Conservation (phyloP, 2,113 vertebrate genomes). For the Notothenia rossii region DNA sequence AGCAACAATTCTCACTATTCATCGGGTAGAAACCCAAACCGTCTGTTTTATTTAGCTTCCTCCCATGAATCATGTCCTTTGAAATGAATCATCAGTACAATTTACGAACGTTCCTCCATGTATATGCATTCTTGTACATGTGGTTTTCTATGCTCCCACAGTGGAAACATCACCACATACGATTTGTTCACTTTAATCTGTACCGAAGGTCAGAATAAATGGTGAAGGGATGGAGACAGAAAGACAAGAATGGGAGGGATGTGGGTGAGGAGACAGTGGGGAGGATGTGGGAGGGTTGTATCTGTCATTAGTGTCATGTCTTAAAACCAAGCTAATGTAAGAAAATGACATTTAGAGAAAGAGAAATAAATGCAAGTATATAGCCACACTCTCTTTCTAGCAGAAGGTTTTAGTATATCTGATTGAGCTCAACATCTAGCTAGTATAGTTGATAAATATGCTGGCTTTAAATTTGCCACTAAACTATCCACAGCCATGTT, state of each 20-base stretch:
- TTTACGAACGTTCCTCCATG: constrained; percentile 31
- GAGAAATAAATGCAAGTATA: not conserved
- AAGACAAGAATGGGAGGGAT: constrained; percentile 1
- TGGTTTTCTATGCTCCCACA: constrained; percentile 24
- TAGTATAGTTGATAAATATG: not conserved
- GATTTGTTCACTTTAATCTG: constrained; percentile 22
- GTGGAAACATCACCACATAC: constrained; percentile 43
- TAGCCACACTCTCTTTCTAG: too few species aligned
- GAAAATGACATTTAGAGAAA: not conserved
- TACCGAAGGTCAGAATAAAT: constrained; percentile 17
- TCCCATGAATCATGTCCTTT: constrained; percentile 46
- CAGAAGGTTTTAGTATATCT: not conserved
- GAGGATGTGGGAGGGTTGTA: constrained; percentile 18
- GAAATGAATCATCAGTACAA: constrained; percentile 52
- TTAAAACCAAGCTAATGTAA: not conserved
- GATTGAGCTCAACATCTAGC: not conserved
- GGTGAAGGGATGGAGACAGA: constrained; percentile 1
- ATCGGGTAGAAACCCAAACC: constrained; percentile 38
- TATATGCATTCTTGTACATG: constrained; percentile 47
- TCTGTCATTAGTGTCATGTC: constrained; percentile 12
- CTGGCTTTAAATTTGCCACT: not conserved
- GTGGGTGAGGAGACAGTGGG: constrained; percentile 12
- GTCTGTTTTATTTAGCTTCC: constrained; percentile 46
- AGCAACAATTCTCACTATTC: constrained; percentile 19
- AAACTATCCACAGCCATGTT: not conserved